Evolutionary conservation across 2,888 invertebrate genomes (phyloP).

Genomic region (Gari tellinella): DNA sequence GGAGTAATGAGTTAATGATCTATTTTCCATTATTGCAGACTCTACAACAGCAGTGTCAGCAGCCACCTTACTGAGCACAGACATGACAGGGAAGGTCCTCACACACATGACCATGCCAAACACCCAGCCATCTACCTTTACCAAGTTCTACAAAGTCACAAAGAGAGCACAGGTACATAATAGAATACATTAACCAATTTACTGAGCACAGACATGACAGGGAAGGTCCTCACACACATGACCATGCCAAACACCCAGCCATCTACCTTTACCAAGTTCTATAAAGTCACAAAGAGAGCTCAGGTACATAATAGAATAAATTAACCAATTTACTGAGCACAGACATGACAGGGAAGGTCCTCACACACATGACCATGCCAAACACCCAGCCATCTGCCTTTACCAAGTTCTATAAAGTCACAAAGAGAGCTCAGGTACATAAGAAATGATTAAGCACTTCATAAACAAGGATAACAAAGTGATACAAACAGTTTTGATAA

Average conservation of each 20-base stretch:
- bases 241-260: too few species aligned
- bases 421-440: constrained; percentile 45
- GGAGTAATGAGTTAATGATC: too few species aligned
- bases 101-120: constrained; percentile 34
- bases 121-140: too few species aligned
- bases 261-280: too few species aligned
- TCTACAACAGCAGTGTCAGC: too few species aligned
- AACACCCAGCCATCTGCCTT: too few species aligned
- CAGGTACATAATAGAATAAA: too few species aligned
- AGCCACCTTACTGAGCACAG: constrained; percentile 41
- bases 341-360: constrained; percentile 52
- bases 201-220: constrained; percentile 48
- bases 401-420: constrained; percentile 30
- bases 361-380: constrained; percentile 35
- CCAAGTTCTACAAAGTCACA: too few species aligned
- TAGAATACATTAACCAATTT: constrained; percentile 43
- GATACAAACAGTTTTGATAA: too few species aligned
- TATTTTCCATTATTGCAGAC: too few species aligned
- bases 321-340: constrained; percentile 40
- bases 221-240: constrained; percentile 43
- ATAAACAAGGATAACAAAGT: too few species aligned
- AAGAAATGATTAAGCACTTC: too few species aligned
- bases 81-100: constrained; percentile 51
- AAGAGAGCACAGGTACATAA: constrained; percentile 56
- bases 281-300: constrained; percentile 56